Base-by-base conservation (phyloP, 2,113 vertebrate species). In the Pagrus major region DNA sequence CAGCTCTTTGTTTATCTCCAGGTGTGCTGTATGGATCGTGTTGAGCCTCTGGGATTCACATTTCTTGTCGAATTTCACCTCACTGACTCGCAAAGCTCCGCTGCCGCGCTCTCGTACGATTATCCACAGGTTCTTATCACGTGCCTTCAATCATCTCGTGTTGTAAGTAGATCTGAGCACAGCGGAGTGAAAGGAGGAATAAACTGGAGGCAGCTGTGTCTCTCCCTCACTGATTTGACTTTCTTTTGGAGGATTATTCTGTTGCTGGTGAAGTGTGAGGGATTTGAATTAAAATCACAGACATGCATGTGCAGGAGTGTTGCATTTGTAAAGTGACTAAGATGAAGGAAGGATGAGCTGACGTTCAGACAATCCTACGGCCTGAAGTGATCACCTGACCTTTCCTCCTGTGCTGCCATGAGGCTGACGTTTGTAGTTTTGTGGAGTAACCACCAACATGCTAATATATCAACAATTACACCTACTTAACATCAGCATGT, bases 1-100 rank as follows among this genome's bases (percentile, higher is more conserved):
- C 21, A 12, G 47, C 41, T 76, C 31, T 60, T 80, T 76, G 68
- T 71, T 77, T 39, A 59, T 21, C 61, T 15, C 23, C 49, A 44
- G 47, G 25, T 79, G 9, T n/a, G 64, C 27, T 4, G 16, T 8
- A 3, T 20, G 49, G 29, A 21, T 55, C 20, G 5, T 16, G 78
- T 20, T 8, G 31, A 27, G 42, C 49, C 58, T 58, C 49, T 35
- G 54, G 61, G 78, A 63, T 21, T 61, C 73, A 58, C 0, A 27
- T 33, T 44, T 64, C 29, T 29, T n/a, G 14, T 39, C 15, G 9
- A 29, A 35, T 35, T 56, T 78, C 39, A 84, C 63, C 51, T 64
- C 54, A 15, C 44, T 51, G 73, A 31, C 51, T 77, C 72, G 6
- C 1, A 31, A 23, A 63, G 59, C 68, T 35, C 37, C 20, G 2